Conservation (phyloP, 2,888 invertebrate genomes). For the Notodonta ziczac region DNA sequence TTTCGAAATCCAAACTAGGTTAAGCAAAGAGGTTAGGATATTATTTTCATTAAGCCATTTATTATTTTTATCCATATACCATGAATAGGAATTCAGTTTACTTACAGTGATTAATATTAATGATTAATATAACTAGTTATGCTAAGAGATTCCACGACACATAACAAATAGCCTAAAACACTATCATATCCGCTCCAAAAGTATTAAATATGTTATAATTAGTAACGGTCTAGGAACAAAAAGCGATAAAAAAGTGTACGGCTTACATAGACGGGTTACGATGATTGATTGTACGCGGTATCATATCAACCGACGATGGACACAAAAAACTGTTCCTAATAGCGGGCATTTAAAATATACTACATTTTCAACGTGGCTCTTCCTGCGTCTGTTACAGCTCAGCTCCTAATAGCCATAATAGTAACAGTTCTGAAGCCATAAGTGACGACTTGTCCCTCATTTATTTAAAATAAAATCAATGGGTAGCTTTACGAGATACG, state of each 20-base stretch:
- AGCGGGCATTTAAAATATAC: constrained; percentile 70
- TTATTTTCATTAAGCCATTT: no score
- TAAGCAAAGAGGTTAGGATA: no score
- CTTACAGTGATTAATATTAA: not conserved
- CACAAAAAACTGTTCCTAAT: constrained; percentile 74
- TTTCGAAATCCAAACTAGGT: no score
- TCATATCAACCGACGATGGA: constrained; percentile 60
- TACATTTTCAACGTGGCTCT: not conserved
- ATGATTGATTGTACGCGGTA: constrained; percentile 72
- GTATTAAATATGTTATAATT: constrained; percentile 47
- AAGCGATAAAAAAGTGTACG: constrained; percentile 24
- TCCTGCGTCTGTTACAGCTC: not conserved
- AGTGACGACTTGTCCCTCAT: no score
- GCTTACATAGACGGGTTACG: constrained; percentile 47
- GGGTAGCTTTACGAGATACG: no score
- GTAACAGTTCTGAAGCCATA: no score
- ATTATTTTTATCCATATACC: no score
- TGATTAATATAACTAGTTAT: not conserved
- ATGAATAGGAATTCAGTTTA: no score
- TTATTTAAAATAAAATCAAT: no score
- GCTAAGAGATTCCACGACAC: constrained; percentile 12
- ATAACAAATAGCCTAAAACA: constrained; percentile 28
- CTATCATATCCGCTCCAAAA: constrained; percentile 17
- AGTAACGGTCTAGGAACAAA: constrained; percentile 62
- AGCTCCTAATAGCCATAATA: no score